Evolutionary conservation across 2,113 vertebrate genomes (phyloP).

Genomic region (Lampris megalopsis): DNA sequence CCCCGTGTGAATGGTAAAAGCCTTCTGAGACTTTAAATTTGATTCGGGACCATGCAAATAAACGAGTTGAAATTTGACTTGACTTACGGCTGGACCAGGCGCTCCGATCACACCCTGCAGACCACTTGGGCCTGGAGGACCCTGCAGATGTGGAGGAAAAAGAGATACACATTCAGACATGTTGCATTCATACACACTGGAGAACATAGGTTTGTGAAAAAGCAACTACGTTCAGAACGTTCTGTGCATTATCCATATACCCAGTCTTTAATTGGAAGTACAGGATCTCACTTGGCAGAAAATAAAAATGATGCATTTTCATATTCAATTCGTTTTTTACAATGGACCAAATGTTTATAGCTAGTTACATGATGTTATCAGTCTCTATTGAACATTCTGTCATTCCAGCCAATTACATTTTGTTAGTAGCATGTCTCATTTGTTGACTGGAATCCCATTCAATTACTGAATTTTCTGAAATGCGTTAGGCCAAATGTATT

Average conservation of each 20-base stretch:
- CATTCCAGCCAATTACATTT: no score
- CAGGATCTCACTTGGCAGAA: no score
- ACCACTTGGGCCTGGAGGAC: constrained; percentile 91
- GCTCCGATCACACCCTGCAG: constrained; percentile 95
- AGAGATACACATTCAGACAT: background rate
- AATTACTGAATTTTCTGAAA: background rate
- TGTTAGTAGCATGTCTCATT: no score
- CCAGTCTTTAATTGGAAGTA: background rate
- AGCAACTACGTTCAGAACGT: background rate
- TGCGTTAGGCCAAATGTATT: background rate
- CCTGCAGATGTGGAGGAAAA: constrained; percentile 77
- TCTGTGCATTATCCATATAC: background rate
- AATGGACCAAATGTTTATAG: no score
- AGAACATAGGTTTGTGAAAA: no score
- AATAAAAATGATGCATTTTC: background rate
- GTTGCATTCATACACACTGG: background rate
- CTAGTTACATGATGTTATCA: no score
- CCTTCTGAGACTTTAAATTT: no score
- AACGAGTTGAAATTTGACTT: background rate
- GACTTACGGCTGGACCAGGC: constrained; percentile 94
- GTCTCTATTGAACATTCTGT: no score
- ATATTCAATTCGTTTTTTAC: background rate
- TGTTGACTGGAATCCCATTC: constrained; percentile 8
- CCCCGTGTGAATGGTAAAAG: no score
- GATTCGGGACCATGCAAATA: background rate